Evolutionary conservation across 2,888 invertebrate species (phyloP).

Genomic region (Homarus gammarus): DNA sequence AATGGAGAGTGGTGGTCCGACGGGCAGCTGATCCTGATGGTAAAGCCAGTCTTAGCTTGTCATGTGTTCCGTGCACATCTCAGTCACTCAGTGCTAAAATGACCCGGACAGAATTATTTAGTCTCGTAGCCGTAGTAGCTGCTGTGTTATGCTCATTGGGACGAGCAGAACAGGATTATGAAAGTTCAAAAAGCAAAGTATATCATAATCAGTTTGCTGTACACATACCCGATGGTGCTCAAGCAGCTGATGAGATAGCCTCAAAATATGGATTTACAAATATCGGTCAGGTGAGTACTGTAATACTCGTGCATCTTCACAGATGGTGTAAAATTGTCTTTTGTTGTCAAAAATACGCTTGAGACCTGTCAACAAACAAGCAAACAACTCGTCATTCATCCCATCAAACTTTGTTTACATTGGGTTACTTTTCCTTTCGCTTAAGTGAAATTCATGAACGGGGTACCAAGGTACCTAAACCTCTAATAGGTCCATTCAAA

Average conservation of each 20-base stretch:
- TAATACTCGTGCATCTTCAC: not conserved
- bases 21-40: slow-evolving; percentile 66
- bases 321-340: not conserved
- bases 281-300: slow-evolving; percentile 65
- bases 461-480: not conserved
- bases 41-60: slow-evolving; percentile 60
- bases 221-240: slow-evolving; percentile 54
- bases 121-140: slow-evolving; percentile 48
- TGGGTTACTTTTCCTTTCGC: not conserved
- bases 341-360: not conserved
- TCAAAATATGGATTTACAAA: slow-evolving; percentile 66
- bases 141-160: slow-evolving; percentile 11
- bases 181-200: slow-evolving; percentile 18
- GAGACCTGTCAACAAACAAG: not conserved
- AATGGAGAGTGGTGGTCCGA: slow-evolving; percentile 57
- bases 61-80: slow-evolving; percentile 46
- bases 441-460: not conserved
- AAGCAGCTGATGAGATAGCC: slow-evolving; percentile 64
- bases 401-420: not conserved
- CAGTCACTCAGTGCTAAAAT: slow-evolving; percentile 50
- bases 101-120: slow-evolving; percentile 65
- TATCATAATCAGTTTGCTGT: slow-evolving; percentile 74
- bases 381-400: not conserved
- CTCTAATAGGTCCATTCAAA: not conserved
- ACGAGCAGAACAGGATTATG: slow-evolving; percentile 25